Conservation (phyloP, 1,140 invertebrate species). For the Zaprionus inermis region DNA sequence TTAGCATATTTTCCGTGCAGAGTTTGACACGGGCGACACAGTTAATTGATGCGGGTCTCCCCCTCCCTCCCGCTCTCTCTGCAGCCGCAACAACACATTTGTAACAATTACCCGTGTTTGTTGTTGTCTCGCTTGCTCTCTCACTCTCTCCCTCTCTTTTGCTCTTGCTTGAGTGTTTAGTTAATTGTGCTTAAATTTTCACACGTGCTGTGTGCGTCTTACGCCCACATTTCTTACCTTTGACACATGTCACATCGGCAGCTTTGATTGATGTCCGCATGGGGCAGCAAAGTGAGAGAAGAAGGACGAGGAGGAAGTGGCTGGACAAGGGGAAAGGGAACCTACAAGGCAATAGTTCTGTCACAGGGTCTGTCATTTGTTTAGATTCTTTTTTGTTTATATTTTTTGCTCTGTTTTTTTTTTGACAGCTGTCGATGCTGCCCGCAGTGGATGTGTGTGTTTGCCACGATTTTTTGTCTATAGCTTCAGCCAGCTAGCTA, state of each 20-base stretch:
- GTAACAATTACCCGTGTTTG: constrained; percentile 34
- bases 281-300: background rate
- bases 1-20: constrained; percentile 25
- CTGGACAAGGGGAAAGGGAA: background rate
- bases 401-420: background rate
- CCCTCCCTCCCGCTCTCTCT: background rate
- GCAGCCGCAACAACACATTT: constrained; percentile 18
- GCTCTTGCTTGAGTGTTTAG: constrained; percentile 13
- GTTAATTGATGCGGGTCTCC: constrained; percentile 74
- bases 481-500: constrained; percentile 4
- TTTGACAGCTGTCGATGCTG: constrained; percentile 32
- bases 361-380: constrained; percentile 40
- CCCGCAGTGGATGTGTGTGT: constrained; percentile 11
- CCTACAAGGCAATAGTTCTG: background rate
- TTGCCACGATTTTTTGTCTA: constrained; percentile 15
- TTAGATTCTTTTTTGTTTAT: constrained; percentile 29
- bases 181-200: constrained; percentile 63
- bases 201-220: constrained; percentile 47
- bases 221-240: constrained; percentile 58
- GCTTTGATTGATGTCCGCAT: constrained; percentile 66
- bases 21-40: constrained; percentile 54
- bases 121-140: background rate
- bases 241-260: constrained; percentile 70
- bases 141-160: background rate
- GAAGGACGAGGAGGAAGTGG: background rate